A percentile compares a stretch with the other conserved stretches of the same genome.
phyloP scores from a whole-genome alignment of 2,113 vertebrate genomes.

The Trinectes maculatus region DNA sequence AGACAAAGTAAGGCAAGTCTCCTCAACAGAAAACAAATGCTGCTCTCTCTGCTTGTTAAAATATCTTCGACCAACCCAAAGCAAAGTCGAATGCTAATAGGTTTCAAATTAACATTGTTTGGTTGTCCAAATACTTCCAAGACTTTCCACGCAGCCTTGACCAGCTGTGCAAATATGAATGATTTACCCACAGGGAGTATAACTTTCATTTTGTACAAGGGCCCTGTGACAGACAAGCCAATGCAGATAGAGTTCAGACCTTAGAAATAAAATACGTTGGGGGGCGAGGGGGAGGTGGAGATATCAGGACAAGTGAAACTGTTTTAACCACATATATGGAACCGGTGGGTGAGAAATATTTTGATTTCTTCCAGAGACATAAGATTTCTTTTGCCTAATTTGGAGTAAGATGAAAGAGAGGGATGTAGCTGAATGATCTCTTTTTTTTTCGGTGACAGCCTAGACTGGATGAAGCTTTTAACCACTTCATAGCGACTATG shows the following conservation, averaged over 20 bases:
- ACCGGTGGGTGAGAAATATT: conserved; percentile 21
- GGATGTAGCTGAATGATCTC: too few species aligned
- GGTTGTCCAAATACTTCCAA: conserved; percentile 68
- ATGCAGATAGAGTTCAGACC: conserved; percentile 56
- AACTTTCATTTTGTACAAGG: conserved; percentile 58
- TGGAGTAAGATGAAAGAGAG: conserved; percentile 50
- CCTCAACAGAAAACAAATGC: conserved; percentile 61
- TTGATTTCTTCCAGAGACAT: conserved; percentile 58
- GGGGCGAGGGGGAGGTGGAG: too few species aligned
- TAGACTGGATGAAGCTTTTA: too few species aligned
- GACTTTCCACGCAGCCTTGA: conserved; percentile 39
- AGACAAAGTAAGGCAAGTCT: conserved; percentile 30
- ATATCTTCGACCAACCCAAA: conserved; percentile 63
- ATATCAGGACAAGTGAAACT: conserved; percentile 45
- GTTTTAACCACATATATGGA: conserved; percentile 43
- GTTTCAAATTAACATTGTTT: conserved; percentile 78
- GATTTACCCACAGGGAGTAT: conserved; percentile 72
- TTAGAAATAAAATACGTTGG: conserved; percentile 53
- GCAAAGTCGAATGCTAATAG: conserved; percentile 69
- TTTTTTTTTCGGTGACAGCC: too few species aligned
- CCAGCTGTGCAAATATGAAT: conserved; percentile 76
- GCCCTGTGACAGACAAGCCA: conserved; percentile 42
- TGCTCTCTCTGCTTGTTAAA: conserved; percentile 56
- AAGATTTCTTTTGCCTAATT: conserved; percentile 19
- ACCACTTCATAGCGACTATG: conserved; percentile 32